A percentile compares a stretch with the other conserved stretches of the same genome.
phyloP scores from a whole-genome alignment of 2,113 vertebrate genomes.

The Cynopterus brachyotis region DNA sequence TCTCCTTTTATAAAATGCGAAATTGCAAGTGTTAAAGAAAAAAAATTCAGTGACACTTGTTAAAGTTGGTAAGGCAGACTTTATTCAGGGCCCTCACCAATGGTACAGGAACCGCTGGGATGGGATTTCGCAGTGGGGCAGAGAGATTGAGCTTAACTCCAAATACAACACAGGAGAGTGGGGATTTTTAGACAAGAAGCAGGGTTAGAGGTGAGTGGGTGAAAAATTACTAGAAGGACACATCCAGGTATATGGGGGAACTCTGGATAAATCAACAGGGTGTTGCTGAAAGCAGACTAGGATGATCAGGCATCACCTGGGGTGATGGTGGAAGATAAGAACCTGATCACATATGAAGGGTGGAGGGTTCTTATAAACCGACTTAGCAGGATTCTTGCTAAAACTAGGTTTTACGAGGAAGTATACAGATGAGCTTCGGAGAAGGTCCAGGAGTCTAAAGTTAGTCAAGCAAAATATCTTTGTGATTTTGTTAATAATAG shows the following conservation, averaged over 20 bases:
- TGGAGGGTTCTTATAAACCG: neutral
- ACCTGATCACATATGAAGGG: neutral
- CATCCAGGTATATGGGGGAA: rapidly evolving
- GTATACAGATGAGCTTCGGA: neutral
- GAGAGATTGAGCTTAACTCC: neutral
- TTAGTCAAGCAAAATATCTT: neutral
- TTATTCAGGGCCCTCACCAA: neutral
- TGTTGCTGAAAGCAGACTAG: neutral
- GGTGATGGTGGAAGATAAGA: neutral
- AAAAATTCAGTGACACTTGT: neutral
- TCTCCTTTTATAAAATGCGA: slow-evolving; percentile 44
- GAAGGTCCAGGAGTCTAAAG: neutral
- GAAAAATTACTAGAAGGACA: neutral
- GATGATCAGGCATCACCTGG: neutral
- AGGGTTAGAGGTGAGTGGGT: too few species aligned
- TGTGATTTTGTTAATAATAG: neutral
- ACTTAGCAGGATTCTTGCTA: neutral
- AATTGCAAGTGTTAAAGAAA: neutral
- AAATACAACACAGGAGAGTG: neutral
- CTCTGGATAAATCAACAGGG: neutral
- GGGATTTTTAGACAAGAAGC: neutral
- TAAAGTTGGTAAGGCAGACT: neutral
- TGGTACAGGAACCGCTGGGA: neutral
- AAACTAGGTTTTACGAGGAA: neutral
- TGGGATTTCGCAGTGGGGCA: neutral